Base-by-base conservation (phyloP, 1,140 invertebrate genomes). In the Diprion similis region DNA sequence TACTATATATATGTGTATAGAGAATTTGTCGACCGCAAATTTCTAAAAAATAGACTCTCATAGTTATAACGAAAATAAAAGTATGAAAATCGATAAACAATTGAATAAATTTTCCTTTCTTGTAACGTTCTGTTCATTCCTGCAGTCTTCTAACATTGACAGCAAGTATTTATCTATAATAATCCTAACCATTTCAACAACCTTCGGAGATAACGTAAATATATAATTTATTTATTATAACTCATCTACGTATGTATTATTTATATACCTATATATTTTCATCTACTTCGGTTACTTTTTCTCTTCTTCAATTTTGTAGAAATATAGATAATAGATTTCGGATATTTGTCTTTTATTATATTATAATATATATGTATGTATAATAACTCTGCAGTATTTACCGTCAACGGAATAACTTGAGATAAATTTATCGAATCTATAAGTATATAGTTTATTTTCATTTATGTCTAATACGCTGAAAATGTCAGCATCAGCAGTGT, bases 81-180 rank as follows among this genome's bases (percentile, higher is more conserved):
- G 11, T 59, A 59, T 59, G 11, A 15, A 17, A 15, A 59, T 17
- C 51, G 11, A 59, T 59, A 13, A 59, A 10, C 8, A 4, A 37
- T 1, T 37, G 6, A 37, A 37, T 37, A 37, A 37, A 37, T 59
- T 59, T 59, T 59, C n/a, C 24, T 37, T 37, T 37, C 24, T 37
- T 37, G 24, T 37, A 37, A 1, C 24, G 24, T 37, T 37, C 24
- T 6, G 24, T 37, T 37, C 1, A 37, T 37, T 37, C 24, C n/a
- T 15, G 51, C 8, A 59, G 51, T 59, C 51, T 59, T 59, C 51
- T 59, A 59, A 59, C 51, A 59, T 59, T 59, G 51, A 59, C 51
- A 59, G n/a, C n/a, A 9, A 59, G 11, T 59, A 59, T 59, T 8
- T 59, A 59, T 59, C 51, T 59, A 59, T 37, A 37, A 37, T 37